A percentile compares a stretch with the other conserved stretches of the same genome.
These are phyloP conservation scores for Hoplodrina blanda DNA, from an alignment of 2,888 invertebrate genomes.

Conservation along the genomic window DNA sequence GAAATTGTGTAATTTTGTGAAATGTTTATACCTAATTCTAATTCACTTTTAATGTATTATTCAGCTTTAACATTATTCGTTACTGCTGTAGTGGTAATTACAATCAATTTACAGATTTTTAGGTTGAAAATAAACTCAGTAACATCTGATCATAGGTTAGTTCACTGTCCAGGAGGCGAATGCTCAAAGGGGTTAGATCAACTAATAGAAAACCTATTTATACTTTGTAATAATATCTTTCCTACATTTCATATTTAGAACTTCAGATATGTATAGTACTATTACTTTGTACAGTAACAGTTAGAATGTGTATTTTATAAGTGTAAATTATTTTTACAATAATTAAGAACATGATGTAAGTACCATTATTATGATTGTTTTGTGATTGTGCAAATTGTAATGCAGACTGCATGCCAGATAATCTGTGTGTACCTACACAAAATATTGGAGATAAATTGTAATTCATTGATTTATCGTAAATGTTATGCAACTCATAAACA, in stretches of 20 bases:
- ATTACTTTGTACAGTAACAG: slow-evolving; percentile 25
- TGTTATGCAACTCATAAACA: slow-evolving; percentile 54
- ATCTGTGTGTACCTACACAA: slow-evolving; percentile 21
- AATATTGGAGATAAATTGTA: slow-evolving; percentile 41
- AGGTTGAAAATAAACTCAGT: background rate
- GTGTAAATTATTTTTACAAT: slow-evolving; percentile 1
- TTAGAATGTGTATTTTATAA: background rate
- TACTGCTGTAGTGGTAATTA: background rate
- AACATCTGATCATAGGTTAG: background rate
- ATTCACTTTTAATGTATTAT: background rate
- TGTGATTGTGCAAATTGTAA: slow-evolving; percentile 1
- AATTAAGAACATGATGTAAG: background rate
- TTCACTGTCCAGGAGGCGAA: slow-evolving; percentile 31
- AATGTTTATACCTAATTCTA: background rate
- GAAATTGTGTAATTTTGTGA: slow-evolving; percentile 8
- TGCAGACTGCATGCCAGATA: slow-evolving; percentile 2
- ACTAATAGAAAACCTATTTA: slow-evolving; percentile 16
- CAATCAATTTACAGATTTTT: background rate
- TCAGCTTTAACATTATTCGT: background rate
- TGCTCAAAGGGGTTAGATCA: slow-evolving; percentile 5
- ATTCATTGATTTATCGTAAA: slow-evolving; percentile 31
- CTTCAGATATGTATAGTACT: background rate
- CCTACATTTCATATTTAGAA: background rate
- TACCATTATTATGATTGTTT: slow-evolving; percentile 2
- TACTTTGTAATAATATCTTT: background rate